Conservation (phyloP, 1,140 invertebrate genomes). For the Octopus bimaculoides region DNA sequence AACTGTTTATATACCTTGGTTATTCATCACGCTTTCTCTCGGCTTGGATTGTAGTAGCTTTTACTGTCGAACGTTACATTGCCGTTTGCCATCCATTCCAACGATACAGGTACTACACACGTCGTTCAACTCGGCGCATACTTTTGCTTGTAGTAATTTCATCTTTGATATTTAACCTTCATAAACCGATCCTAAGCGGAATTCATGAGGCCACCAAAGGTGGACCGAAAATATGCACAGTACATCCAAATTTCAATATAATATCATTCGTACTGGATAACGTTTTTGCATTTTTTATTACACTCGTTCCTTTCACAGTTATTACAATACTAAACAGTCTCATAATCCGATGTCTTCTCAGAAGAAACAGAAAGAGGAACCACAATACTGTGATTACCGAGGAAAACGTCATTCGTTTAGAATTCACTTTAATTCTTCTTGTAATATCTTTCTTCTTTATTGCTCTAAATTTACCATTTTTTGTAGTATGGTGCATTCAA, state of each 20-base stretch:
- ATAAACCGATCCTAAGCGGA: constrained; percentile 31
- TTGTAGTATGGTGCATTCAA: constrained; percentile 35
- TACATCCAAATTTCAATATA: constrained; percentile 23
- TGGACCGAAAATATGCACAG: constrained; percentile 24
- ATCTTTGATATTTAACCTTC: constrained; percentile 21
- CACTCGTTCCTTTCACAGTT: constrained; percentile 33
- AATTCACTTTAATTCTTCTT: constrained; percentile 45
- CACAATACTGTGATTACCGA: constrained; percentile 27
- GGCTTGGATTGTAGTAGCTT: constrained; percentile 49
- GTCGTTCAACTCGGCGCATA: constrained; percentile 16
- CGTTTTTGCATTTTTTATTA: constrained; percentile 36
- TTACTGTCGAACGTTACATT: constrained; percentile 49
- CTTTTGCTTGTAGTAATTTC: constrained; percentile 17
- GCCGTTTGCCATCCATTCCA: constrained; percentile 10
- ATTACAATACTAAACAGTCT: constrained; percentile 35
- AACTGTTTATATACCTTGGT: constrained; percentile 38
- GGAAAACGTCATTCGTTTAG: constrained; percentile 29
- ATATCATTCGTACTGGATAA: constrained; percentile 37
- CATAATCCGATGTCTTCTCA: constrained; percentile 32
- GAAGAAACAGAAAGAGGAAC: constrained; percentile 24
- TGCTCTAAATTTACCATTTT: constrained; percentile 41
- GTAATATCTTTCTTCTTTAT: constrained; percentile 44
- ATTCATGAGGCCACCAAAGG: constrained; percentile 18
- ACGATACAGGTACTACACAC: background rate
- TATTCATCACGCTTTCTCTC: constrained; percentile 49